phyloP scores from a whole-genome alignment of 1,140 invertebrate genomes.

The Leguminivora glycinivorella region DNA sequence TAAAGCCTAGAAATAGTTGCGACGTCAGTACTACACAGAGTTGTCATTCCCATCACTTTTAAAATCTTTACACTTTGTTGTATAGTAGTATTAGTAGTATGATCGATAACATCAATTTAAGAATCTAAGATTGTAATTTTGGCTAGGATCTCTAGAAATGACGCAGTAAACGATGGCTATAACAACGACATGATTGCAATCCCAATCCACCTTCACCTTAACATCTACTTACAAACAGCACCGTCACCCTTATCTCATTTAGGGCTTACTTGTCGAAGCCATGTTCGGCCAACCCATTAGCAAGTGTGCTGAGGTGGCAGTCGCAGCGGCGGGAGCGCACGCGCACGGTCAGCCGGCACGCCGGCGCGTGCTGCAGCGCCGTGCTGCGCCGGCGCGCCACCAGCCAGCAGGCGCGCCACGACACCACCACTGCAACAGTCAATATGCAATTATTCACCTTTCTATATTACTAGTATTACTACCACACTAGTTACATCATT shows the following conservation, averaged over 20 bases:
- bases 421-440: conserved; percentile 48
- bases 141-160: neutral
- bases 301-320: conserved; percentile 34
- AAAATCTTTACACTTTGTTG: neutral
- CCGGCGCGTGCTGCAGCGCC: conserved; percentile 51
- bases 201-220: neutral
- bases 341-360: conserved; percentile 51
- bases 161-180: too few relatives aligned
- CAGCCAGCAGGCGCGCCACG: conserved; percentile 45
- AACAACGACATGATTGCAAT: too few relatives aligned
- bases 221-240: neutral
- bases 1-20: too few relatives aligned
- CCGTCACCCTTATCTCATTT: neutral
- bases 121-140: too few relatives aligned
- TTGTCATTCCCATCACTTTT: neutral
- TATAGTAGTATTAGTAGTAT: too few relatives aligned
- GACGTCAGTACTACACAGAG: too few relatives aligned
- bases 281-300: neutral
- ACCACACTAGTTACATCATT: too few relatives aligned
- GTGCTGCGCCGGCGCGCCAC: conserved; percentile 47
- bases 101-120: too few relatives aligned
- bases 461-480: too few relatives aligned
- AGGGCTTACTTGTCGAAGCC: neutral
- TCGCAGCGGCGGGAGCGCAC: conserved; percentile 39
- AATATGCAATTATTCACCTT: neutral